Base-by-base conservation (phyloP, 2,113 vertebrate genomes). In the Taurulus bubalis region DNA sequence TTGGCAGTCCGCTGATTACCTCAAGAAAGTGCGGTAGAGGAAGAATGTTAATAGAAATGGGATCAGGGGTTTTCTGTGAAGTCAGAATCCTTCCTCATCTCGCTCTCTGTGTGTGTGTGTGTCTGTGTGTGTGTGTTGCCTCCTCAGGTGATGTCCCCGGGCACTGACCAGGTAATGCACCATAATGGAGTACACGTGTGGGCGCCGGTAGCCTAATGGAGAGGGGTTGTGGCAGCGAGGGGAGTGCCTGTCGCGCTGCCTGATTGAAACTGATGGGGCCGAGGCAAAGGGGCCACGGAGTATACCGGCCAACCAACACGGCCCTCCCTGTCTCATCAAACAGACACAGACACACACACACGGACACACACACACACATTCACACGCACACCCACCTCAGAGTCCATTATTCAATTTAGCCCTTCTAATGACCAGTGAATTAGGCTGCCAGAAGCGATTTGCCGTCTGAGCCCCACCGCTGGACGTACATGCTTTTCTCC, bases 381-480 rank as follows among this genome's bases (percentile, higher is more conserved):
- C 51, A n/a, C 59, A 58, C 75, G 71, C 77, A 66, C 77, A 8
- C 78, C 62, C 53, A 72, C 77, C 80, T 79, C 67, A 12, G 71
- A 91, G 86, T 93, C 91, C 81, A 94, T 95, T 95, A 95, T 95
- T 95, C 92, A 95, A 95, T 95, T 95, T 94, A 90, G 90, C 82
- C 83, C 68, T 82, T 92, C 90, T 95, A 94, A 95, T 94, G 91
- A 90, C 89, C 89, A 89, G 83, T 92, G 92, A 94, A 94, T 95
- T 93, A 94, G 89, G 82, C 93, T 95, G 94, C 94, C 95, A 95
- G 90, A 88, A 93, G 79, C 86, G 82, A 94, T 95, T 94, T 93
- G 90, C 90, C 87, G 90, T 68, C 87, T 38, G 71, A 72, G 90
- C 49, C 66, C 90, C 82, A 74, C 90, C 72, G 86, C 86, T 77